These are phyloP conservation scores for Ctenicera cuprea DNA, from an alignment of 2,888 invertebrate species.

Conservation along the genomic window DNA sequence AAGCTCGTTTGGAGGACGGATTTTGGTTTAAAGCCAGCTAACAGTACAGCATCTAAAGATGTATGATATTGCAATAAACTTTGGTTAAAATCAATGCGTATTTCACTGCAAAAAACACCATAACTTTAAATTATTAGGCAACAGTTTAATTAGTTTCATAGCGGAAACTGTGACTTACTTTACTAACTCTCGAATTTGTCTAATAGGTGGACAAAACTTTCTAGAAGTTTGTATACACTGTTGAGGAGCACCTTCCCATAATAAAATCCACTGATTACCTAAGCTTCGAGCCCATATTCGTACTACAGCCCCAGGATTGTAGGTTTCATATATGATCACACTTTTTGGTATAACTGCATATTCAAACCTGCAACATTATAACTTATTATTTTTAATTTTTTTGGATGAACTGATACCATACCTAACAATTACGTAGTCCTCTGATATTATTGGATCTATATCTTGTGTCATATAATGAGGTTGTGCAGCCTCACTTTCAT, in stretches of 20 bases:
- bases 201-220: constrained; percentile 85
- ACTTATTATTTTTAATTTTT: not conserved
- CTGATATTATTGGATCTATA: constrained; percentile 78
- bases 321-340: constrained; percentile 88
- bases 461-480: constrained; percentile 86
- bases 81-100: constrained; percentile 92
- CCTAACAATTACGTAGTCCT: constrained; percentile 81
- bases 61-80: constrained; percentile 88
- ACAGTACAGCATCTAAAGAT: constrained; percentile 88
- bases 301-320: constrained; percentile 89
- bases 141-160: too few species aligned
- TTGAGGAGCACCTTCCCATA: constrained; percentile 86
- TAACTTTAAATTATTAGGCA: constrained; percentile 42
- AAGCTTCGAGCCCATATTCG: constrained; percentile 83
- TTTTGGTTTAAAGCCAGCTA: constrained; percentile 77
- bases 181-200: constrained; percentile 75
- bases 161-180: constrained; percentile 75
- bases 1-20: constrained; percentile 61
- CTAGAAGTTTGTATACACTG: constrained; percentile 77
- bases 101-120: constrained; percentile 75
- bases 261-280: constrained; percentile 78
- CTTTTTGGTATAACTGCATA: constrained; percentile 80
- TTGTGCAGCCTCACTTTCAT: constrained; percentile 83
- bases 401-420: not conserved
- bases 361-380: constrained; percentile 74